phyloP scores from a whole-genome alignment of 2,113 vertebrate species.

The Podarcis muralis region DNA sequence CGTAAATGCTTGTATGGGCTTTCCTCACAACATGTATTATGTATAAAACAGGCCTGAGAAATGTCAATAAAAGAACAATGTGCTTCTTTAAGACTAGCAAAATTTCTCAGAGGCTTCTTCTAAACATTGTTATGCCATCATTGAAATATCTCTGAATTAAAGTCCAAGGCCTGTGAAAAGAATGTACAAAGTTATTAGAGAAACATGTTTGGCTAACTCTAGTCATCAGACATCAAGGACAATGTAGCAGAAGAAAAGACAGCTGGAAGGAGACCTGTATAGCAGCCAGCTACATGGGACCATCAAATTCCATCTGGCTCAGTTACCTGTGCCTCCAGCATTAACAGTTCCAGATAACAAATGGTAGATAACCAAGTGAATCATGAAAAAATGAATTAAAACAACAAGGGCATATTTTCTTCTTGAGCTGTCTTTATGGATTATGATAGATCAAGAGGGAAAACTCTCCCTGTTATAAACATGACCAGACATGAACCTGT shows the following conservation, averaged over 20 bases:
- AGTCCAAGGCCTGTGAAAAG: conserved; percentile 8
- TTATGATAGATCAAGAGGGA: not conserved
- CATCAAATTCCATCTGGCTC: conserved; percentile 14
- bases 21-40: not conserved
- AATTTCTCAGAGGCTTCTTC: not conserved
- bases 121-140: not conserved
- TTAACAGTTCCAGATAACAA: not conserved
- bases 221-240: conserved; percentile 21
- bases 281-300: not conserved
- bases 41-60: not conserved
- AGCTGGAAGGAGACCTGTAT: conserved; percentile 18
- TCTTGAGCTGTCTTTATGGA: not conserved
- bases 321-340: fast-evolving
- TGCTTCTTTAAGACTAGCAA: not conserved
- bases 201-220: conserved; percentile 13
- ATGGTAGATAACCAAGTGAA: not conserved
- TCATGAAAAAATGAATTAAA: conserved; percentile 19
- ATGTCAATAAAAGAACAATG: not conserved
- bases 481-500: not conserved
- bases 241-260: conserved; percentile 28
- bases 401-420: not conserved
- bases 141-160: conserved; percentile 26
- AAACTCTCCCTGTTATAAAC: not conserved
- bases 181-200: conserved; percentile 7
- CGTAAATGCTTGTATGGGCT: not conserved